These are phyloP conservation scores for Trichoplusia ni DNA, from an alignment of 1,140 invertebrate genomes.

Conservation along the genomic window DNA sequence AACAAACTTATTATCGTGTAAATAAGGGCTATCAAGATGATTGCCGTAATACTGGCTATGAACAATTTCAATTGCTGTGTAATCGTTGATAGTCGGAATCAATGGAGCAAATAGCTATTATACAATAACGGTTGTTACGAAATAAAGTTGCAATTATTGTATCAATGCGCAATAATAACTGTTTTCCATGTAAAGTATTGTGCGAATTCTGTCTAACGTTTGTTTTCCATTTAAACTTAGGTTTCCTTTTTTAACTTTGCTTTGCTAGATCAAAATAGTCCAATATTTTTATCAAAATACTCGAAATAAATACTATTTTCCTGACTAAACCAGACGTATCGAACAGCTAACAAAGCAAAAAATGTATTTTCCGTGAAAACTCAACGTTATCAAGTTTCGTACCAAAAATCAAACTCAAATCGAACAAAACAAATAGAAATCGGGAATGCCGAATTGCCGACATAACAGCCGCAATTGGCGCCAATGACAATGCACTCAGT, in stretches of 20 bases:
- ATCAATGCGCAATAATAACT: neutral
- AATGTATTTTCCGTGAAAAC: neutral
- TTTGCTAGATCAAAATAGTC: too few relatives aligned
- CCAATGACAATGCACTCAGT: neutral
- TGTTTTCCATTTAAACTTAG: too few relatives aligned
- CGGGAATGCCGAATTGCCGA: neutral
- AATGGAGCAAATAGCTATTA: neutral
- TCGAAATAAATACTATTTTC: too few relatives aligned
- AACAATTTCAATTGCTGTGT: neutral
- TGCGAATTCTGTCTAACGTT: too few relatives aligned
- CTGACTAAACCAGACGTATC: too few relatives aligned
- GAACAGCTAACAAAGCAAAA: too few relatives aligned
- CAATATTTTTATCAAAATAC: neutral
- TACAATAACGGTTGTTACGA: neutral
- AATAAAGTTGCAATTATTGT: too few relatives aligned
- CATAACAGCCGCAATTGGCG: constrained; percentile 1
- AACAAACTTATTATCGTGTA: constrained; percentile 24
- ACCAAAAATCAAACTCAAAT: neutral
- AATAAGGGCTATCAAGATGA: constrained; percentile 27
- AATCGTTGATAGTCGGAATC: neutral
- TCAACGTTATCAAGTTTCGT: neutral
- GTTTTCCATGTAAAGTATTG: too few relatives aligned
- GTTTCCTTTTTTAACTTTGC: too few relatives aligned
- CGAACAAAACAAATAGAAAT: constrained; percentile 6
- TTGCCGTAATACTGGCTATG: constrained; percentile 24